Evolutionary conservation across 2,888 invertebrate genomes (phyloP), one percentile per base, ranked within the genome.

Genomic region (Sycophila texana): DNA sequence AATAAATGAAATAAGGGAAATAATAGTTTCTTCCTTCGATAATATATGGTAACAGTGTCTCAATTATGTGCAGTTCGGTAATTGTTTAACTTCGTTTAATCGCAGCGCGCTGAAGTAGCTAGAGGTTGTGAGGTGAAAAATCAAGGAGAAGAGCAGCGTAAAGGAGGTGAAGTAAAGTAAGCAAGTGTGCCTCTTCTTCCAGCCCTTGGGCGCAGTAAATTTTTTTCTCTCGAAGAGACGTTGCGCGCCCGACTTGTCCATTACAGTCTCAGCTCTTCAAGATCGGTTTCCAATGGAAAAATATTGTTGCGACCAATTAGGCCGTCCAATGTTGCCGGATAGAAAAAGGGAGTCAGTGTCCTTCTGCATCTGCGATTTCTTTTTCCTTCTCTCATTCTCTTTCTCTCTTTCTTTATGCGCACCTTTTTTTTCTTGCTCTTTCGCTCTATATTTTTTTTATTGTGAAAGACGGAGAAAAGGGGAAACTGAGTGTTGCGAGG

Each of bases 251-350:
- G 16, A 74, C 13, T 70, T 12, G 57, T 49, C 68, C 61, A 67
- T 73, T 61, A n/a, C n/a, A 73, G 55, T 61, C 18, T 49, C 10
- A 22, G n/a, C 14, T 39, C 26, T 66, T 26, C 26, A n/a, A 4
- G 18, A 84, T 84, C 83, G 83, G 81, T 83, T 84, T 82, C 79
- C 82, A 80, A 81, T 83, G 81, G 80, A 75, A 84, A 84, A 84
- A 84, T 84, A 83, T 83, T 82, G 81, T 74, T 80, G 77, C 81
- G 79, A 83, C 81, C 81, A 84, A 84, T 84, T 84, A 84, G 82
- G 53, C 57, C 61, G 39, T 39, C 30, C 18, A 30, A 49, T 18
- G 57, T 20, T 13, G 26, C n/a, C 60, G 67, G 55, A 26, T 67
- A 4, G 74, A 26, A 26, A 66, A 57, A 49, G 39, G 26, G 57